A percentile compares a stretch with the other conserved stretches of the same genome.
Evolutionary conservation across 2,797 vertebrate genomes (phyloP).

Genomic region (Glyptemys insculpta): DNA sequence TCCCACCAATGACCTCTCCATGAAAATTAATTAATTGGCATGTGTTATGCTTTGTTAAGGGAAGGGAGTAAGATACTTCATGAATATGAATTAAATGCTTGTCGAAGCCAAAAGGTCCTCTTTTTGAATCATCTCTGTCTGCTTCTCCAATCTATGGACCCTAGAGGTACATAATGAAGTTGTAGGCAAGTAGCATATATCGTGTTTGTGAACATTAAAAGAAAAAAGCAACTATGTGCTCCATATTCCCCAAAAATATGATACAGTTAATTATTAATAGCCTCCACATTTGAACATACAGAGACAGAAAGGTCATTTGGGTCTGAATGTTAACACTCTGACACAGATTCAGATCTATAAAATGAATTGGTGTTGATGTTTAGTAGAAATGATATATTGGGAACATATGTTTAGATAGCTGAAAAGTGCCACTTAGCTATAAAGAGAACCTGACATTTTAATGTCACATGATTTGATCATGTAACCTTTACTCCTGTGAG

Average conservation of each 20-base stretch:
- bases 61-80: slow-evolving; percentile 64
- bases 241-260: neutral
- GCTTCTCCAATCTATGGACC: slow-evolving; percentile 13
- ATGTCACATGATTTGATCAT: neutral
- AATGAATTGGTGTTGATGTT: neutral
- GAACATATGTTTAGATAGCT: neutral
- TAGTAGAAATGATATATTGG: neutral
- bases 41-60: slow-evolving; percentile 66
- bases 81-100: slow-evolving; percentile 69
- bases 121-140: slow-evolving; percentile 24
- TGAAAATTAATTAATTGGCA: slow-evolving; percentile 76
- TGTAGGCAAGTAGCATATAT: neutral
- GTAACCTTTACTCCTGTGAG: neutral
- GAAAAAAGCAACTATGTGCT: neutral
- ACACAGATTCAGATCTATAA: slow-evolving; percentile 2
- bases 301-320: neutral
- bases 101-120: slow-evolving; percentile 47
- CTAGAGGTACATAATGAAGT: slow-evolving; percentile 27
- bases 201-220: neutral
- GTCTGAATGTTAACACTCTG: neutral
- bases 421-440: fast-evolving
- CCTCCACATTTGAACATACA: neutral
- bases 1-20: slow-evolving; percentile 58
- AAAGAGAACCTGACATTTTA: slow-evolving; percentile 12
- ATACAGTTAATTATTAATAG: neutral